These are phyloP conservation scores for Drosophila oshimai DNA, from an alignment of 1,140 invertebrate species.

Conservation along the genomic window DNA sequence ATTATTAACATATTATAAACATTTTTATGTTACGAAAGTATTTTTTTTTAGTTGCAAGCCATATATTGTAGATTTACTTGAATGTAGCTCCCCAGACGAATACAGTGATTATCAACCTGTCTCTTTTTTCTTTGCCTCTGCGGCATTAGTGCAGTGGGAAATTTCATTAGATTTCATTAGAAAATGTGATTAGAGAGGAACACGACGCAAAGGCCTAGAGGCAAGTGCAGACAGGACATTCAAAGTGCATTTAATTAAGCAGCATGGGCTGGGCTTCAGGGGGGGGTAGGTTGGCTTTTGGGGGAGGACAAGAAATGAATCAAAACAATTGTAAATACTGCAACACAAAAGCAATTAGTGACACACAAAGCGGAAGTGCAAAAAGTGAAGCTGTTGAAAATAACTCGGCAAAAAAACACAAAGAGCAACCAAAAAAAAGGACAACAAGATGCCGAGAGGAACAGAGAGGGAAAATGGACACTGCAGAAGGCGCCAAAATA, in stretches of 20 bases:
- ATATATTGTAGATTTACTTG: too few species aligned
- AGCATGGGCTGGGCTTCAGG: conserved; percentile 2
- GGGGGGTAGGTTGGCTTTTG: background rate
- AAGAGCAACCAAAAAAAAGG: conserved; percentile 11
- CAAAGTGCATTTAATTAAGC: conserved; percentile 79
- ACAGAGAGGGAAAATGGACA: background rate
- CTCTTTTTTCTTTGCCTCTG: background rate
- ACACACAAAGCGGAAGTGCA: conserved; percentile 79
- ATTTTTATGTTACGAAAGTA: too few species aligned
- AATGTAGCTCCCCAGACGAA: background rate
- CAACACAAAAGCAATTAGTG: conserved; percentile 80
- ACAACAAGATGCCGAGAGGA: background rate
- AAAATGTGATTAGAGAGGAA: conserved; percentile 52
- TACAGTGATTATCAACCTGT: background rate
- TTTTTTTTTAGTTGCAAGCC: too few species aligned
- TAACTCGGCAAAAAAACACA: conserved; percentile 56
- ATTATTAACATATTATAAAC: too few species aligned
- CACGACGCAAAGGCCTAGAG: conserved; percentile 54
- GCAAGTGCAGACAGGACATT: conserved; percentile 58
- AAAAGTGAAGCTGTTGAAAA: conserved; percentile 80
- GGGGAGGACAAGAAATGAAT: conserved; percentile 63
- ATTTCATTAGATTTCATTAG: conserved; percentile 64
- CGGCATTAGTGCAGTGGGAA: conserved; percentile 32
- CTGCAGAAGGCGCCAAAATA: conserved; percentile 75
- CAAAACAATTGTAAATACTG: conserved; percentile 80